Evolutionary conservation across 1,140 invertebrate genomes (phyloP).

Genomic region (Adelges cooleyi): DNA sequence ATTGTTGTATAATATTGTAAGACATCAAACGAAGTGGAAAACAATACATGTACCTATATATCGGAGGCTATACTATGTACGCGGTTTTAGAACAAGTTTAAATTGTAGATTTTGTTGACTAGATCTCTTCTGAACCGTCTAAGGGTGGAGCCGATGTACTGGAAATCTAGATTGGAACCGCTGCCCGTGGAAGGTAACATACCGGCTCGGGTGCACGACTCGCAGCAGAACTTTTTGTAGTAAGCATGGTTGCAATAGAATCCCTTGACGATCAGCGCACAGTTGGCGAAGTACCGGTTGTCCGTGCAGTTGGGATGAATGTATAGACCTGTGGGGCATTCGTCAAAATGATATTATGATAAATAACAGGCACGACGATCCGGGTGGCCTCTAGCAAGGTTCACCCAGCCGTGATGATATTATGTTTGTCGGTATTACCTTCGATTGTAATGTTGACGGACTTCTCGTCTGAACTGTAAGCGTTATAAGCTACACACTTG

Average conservation of each 20-base stretch:
- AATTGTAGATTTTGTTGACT: slow-evolving; percentile 17
- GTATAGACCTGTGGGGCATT: slow-evolving; percentile 48
- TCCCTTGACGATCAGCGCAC: slow-evolving; percentile 67
- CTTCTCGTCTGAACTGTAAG: slow-evolving; percentile 49
- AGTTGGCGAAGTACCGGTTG: slow-evolving; percentile 80
- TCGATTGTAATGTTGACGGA: slow-evolving; percentile 53
- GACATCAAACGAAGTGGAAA: neutral
- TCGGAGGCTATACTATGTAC: neutral
- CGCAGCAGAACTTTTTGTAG: slow-evolving; percentile 86
- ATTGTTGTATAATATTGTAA: neutral
- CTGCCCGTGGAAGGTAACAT: slow-evolving; percentile 44
- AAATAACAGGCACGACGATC: no score
- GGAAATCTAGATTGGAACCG: slow-evolving; percentile 36
- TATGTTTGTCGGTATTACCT: no score
- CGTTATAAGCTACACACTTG: slow-evolving; percentile 62
- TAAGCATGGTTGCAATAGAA: slow-evolving; percentile 74
- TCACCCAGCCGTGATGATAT: no score
- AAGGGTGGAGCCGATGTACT: neutral
- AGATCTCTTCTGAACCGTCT: slow-evolving; percentile 21
- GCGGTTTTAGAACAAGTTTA: slow-evolving; percentile 6
- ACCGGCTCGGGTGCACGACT: slow-evolving; percentile 74
- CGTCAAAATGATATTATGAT: no score
- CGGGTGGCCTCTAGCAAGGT: no score
- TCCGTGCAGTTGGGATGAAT: slow-evolving; percentile 70
- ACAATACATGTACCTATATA: neutral